A percentile compares a stretch with the other conserved stretches of the same genome.
Conservation (phyloP, 2,888 invertebrate genomes). For the Apamea crenata region DNA sequence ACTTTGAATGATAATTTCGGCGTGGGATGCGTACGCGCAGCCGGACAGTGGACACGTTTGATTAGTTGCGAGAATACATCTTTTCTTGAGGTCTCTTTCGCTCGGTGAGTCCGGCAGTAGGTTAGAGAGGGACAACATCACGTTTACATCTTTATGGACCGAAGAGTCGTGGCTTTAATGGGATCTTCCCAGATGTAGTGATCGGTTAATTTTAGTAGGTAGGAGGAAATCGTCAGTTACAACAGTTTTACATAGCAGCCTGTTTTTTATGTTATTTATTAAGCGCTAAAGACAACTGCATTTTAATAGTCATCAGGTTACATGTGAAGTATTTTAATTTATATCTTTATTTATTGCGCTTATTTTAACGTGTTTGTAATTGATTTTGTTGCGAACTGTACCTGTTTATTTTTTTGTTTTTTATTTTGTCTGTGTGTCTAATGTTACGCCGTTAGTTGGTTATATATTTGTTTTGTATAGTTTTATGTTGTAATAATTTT, state of each 20-base stretch:
- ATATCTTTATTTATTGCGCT: constrained; percentile 60
- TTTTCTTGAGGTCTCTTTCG: constrained; percentile 80
- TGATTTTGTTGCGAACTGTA: constrained; percentile 53
- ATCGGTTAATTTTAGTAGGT: constrained; percentile 86
- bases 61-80: constrained; percentile 86
- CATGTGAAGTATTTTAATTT: constrained; percentile 62
- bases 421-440: neutral
- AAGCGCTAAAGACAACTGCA: constrained; percentile 67
- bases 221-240: constrained; percentile 84
- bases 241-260: constrained; percentile 80
- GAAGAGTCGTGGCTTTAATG: constrained; percentile 86
- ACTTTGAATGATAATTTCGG: constrained; percentile 73
- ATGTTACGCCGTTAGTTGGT: constrained; percentile 18
- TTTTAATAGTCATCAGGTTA: constrained; percentile 67
- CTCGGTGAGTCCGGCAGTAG: constrained; percentile 44
- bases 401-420: constrained; percentile 32
- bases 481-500: neutral
- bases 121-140: constrained; percentile 78
- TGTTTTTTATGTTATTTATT: constrained; percentile 83
- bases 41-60: constrained; percentile 88
- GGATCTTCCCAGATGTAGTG: constrained; percentile 85
- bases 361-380: constrained; percentile 43
- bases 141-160: constrained; percentile 86
- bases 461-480: constrained; percentile 5
- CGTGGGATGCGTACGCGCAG: constrained; percentile 82